Percentiles rank a stretch among this genome's conserved stretches.
Evolutionary conservation across 2,113 vertebrate species (phyloP).

Genomic region (Brachirus orientalis): DNA sequence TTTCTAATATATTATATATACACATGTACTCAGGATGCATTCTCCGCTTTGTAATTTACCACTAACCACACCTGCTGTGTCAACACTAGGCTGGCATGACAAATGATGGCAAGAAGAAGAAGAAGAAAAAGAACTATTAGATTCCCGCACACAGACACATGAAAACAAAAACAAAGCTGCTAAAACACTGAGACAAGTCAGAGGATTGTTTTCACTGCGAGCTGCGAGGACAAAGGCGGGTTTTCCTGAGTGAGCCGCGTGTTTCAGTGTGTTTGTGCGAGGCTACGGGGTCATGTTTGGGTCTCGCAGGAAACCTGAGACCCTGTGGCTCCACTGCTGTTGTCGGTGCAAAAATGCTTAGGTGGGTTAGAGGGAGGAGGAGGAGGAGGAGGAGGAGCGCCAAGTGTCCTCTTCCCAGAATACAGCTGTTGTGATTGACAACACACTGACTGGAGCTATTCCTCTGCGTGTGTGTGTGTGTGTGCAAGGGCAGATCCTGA

Average conservation of each 20-base stretch:
- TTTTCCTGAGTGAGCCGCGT: conserved; percentile 40
- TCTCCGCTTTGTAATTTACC: conserved; percentile 1
- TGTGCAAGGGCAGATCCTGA: conserved; percentile 16
- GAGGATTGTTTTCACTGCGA: conserved; percentile 33
- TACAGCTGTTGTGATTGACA: conserved; percentile 59
- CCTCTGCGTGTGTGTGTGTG: not conserved
- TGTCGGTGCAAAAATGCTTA: conserved; percentile 39
- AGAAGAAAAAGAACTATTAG: conserved; percentile 19
- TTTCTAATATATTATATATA: not conserved
- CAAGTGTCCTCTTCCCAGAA: conserved; percentile 54
- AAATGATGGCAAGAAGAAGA: conserved; percentile 22
- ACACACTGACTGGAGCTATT: conserved; percentile 20
- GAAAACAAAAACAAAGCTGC: conserved; percentile 1
- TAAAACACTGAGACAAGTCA: conserved; percentile 40
- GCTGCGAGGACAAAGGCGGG: conserved; percentile 35
- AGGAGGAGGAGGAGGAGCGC: not conserved
- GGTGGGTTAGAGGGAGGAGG: conserved; percentile 41
- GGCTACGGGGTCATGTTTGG: conserved; percentile 46
- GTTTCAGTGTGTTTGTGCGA: conserved; percentile 4
- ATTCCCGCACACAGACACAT: conserved; percentile 4
- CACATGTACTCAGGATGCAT: not conserved
- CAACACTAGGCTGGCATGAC: conserved; percentile 24
- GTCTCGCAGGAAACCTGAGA: conserved; percentile 43
- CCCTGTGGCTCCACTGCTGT: conserved; percentile 38
- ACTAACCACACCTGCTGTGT: conserved; percentile 25